Evolutionary conservation across 2,113 vertebrate species (phyloP), one percentile per base, ranked within the genome.

Genomic region (Garra rufa): DNA sequence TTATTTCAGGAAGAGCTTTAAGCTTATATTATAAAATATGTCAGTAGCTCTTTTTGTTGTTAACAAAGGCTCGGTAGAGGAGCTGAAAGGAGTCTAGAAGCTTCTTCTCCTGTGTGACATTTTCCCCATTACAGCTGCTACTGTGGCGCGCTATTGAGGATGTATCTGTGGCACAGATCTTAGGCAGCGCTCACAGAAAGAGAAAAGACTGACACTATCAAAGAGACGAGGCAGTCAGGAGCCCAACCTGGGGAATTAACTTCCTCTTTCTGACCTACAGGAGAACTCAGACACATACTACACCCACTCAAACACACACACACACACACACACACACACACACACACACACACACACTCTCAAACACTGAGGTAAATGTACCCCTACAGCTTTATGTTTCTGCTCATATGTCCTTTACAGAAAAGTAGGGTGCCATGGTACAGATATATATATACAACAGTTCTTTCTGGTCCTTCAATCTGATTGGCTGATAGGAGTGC

Each of bases 131-230:
- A 78, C 74, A 83, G 67, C 70, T 82, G 82, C 83, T 84, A 77
- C 78, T 73, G 82, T 76, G 75, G 69, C 11, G 73, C 28, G 28
- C 75, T 78, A 82, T 85, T 87, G 67, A 80, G 85, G 77, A 86
- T 84, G 76, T 86, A 90, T 90, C 89, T 90, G 26, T 61, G 34
- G 82, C 50, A 69, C 61, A 82, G 80, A 90, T 89, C 87, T 89
- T 65, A 61, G 30, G 80, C 81, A 81, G 76, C 13, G n/a, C 76
- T 86, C 73, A 74, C 82, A 70, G 80, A 80, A 76, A 75, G 74
- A 88, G 75, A 81, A 74, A 77, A 86, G 87, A 70, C 34, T 80
- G 87, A 84, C 87, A 87, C 84, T 88, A 87, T 88, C 84, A 90
- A 48, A 85, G 78, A 74, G 61, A 74, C 9, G 50, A 69, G 73